Evolutionary conservation across 2,888 invertebrate genomes (phyloP).

Genomic region (Ellobium chinense): DNA sequence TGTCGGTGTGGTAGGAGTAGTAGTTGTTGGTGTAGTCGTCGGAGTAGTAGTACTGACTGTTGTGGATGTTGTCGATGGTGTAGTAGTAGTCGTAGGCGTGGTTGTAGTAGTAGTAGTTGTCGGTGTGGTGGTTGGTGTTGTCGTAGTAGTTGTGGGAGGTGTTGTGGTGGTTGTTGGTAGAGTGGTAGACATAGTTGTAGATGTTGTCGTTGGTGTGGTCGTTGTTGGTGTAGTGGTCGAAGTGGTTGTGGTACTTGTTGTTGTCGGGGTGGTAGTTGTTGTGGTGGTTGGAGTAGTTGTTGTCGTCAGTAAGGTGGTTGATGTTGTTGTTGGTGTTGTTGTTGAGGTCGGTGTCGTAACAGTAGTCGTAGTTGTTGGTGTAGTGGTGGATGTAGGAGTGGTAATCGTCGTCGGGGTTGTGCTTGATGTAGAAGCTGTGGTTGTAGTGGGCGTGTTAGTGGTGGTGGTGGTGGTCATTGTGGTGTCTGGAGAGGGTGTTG

Average conservation of each 20-base stretch:
- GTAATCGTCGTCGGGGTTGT: background rate
- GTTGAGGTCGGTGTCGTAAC: background rate
- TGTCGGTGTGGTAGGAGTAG: background rate
- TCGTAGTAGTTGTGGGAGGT: background rate
- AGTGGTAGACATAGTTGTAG: background rate
- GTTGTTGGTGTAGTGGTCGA: background rate
- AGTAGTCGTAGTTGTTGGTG: background rate
- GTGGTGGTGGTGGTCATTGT: background rate
- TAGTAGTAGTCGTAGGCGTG: background rate
- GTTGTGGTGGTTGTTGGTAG: background rate
- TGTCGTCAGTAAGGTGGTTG: no score
- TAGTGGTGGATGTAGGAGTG: background rate
- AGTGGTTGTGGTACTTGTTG: background rate
- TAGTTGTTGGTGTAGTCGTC: background rate
- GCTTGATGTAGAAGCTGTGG: background rate
- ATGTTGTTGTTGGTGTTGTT: background rate
- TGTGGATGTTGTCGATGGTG: background rate
- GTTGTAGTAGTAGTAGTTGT: background rate
- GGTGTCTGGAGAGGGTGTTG: background rate
- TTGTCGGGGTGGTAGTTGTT: background rate
- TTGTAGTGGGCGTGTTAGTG: background rate
- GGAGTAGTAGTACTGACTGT: background rate
- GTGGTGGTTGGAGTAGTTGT: background rate
- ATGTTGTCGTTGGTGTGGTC: background rate
- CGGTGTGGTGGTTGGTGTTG: background rate